Evolutionary conservation across 1,140 invertebrate species (phyloP).

Genomic region (Trichonephila clavata): DNA sequence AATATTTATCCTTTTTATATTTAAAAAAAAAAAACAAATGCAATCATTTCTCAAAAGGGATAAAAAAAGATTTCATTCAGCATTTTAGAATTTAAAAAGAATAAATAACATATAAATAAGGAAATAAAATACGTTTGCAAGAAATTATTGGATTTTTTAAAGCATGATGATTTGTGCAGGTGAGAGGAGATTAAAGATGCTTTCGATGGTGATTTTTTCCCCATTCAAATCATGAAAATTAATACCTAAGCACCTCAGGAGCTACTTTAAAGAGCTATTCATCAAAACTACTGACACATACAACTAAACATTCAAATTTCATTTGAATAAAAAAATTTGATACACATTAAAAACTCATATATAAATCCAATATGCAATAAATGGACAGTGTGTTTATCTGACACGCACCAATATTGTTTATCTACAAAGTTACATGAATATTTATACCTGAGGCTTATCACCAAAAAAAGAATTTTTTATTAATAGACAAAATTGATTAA

Average conservation of each 20-base stretch:
- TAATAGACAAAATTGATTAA: too few relatives aligned
- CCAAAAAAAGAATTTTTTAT: neutral
- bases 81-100: too few relatives aligned
- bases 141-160: neutral
- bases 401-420: constrained; percentile 23
- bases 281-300: neutral
- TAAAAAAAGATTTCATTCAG: too few relatives aligned
- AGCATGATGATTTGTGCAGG: constrained; percentile 9
- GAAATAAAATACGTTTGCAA: neutral
- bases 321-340: neutral
- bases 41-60: too few relatives aligned
- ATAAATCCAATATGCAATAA: neutral
- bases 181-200: neutral
- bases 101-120: too few relatives aligned
- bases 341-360: neutral
- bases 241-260: neutral
- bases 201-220: neutral
- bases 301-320: neutral
- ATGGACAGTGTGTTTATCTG: constrained; percentile 6
- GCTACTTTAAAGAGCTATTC: neutral
- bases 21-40: too few relatives aligned
- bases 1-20: too few relatives aligned
- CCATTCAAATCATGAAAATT: neutral
- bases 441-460: neutral
- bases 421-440: neutral